phyloP scores from a whole-genome alignment of 2,113 vertebrate genomes.

The Ancistrus triradiatus region DNA sequence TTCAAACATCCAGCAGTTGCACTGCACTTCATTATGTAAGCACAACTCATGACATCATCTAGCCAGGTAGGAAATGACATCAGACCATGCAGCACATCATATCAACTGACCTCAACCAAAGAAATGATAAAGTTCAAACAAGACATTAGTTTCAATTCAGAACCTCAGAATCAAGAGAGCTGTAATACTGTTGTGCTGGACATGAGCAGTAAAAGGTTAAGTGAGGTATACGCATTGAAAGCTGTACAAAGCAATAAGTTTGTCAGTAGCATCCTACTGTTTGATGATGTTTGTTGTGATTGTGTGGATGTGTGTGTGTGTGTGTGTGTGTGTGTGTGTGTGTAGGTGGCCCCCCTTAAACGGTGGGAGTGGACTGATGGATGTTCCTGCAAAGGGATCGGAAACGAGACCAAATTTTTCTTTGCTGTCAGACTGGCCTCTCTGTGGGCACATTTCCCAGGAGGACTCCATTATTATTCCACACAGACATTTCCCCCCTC shows the following conservation, averaged over 20 bases:
- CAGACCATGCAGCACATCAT: neutral
- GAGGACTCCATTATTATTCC: conserved; percentile 74
- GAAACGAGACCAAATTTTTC: conserved; percentile 70
- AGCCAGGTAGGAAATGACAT: conserved; percentile 17
- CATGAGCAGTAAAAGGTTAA: too few species aligned
- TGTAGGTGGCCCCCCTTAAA: conserved; percentile 40
- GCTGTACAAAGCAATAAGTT: too few species aligned
- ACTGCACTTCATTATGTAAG: too few species aligned
- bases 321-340: too few species aligned
- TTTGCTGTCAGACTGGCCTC: conserved; percentile 58
- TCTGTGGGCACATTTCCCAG: conserved; percentile 71
- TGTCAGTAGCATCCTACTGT: too few species aligned
- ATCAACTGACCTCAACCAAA: neutral
- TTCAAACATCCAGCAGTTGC: too few species aligned
- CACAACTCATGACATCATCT: conserved; percentile 22
- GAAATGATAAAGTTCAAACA: neutral
- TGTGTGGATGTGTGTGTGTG: conserved; percentile 14
- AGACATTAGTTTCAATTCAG: neutral
- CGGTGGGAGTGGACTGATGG: conserved; percentile 62
- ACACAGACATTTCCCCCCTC: conserved; percentile 66
- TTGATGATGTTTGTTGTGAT: neutral
- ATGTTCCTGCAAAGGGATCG: conserved; percentile 64
- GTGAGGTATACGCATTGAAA: too few species aligned
- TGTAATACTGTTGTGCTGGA: too few species aligned
- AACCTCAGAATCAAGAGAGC: too few species aligned